phyloP scores from a whole-genome alignment of 2,113 vertebrate genomes.

The Holacanthus passer region DNA sequence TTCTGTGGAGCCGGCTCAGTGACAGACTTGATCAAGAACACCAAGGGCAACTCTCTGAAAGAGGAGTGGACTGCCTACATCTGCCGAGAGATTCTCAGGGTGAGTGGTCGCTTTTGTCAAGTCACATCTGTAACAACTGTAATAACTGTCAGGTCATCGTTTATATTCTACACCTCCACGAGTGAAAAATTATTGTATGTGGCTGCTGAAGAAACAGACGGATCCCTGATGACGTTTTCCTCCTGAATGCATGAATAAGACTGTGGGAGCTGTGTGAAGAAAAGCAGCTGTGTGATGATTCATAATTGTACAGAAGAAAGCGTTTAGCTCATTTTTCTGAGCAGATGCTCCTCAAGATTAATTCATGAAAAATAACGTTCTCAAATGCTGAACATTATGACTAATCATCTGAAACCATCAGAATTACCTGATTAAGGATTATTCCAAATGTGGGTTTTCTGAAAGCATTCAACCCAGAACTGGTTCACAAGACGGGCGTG shows the following conservation, averaged over 20 bases:
- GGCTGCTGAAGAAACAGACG: neutral
- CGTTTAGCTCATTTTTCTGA: neutral
- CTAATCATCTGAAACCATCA: too few relatives aligned
- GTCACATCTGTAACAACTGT: neutral
- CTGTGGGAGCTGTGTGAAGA: too few relatives aligned
- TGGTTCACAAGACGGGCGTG: too few relatives aligned
- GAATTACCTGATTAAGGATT: too few relatives aligned
- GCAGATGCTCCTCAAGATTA: neutral
- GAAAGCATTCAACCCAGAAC: too few relatives aligned
- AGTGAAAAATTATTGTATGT: neutral
- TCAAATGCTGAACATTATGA: neutral
- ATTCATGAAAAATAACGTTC: neutral
- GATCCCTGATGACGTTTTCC: neutral
- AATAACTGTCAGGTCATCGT: neutral
- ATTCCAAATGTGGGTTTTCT: too few relatives aligned
- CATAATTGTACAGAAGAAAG: neutral
- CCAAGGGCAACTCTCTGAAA: slow-evolving; percentile 81
- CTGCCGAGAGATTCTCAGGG: slow-evolving; percentile 96
- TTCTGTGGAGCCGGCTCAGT: slow-evolving; percentile 94
- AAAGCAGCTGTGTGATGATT: neutral
- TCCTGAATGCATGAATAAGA: neutral
- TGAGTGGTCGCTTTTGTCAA: slow-evolving; percentile 59
- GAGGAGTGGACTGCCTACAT: slow-evolving; percentile 96
- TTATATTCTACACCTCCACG: too few relatives aligned
- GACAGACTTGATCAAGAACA: slow-evolving; percentile 84